These are phyloP conservation scores for Telenomus remus DNA, from an alignment of 1,140 invertebrate species.

Conservation along the genomic window DNA sequence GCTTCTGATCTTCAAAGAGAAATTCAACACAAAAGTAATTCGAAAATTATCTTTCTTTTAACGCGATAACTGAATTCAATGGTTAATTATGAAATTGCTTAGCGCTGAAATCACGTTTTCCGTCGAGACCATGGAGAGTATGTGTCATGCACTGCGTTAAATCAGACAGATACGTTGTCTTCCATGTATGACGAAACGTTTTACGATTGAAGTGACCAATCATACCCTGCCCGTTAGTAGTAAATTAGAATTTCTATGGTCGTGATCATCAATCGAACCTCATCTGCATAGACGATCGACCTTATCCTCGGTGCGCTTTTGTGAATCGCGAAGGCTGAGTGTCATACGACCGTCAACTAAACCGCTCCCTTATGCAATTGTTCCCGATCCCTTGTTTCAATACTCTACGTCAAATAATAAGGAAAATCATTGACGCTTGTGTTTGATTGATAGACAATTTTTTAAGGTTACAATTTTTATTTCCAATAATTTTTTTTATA, in stretches of 20 bases:
- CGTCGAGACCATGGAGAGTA: slow-evolving; percentile 24
- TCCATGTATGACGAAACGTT: slow-evolving; percentile 43
- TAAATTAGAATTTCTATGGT: slow-evolving; percentile 50
- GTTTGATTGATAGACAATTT: slow-evolving; percentile 15
- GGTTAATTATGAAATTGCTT: slow-evolving; percentile 24
- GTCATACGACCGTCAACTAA: slow-evolving; percentile 37
- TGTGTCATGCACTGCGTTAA: slow-evolving; percentile 37
- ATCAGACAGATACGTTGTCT: slow-evolving; percentile 35
- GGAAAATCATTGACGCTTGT: slow-evolving; percentile 46
- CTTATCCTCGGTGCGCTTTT: slow-evolving; percentile 55
- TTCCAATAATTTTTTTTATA: no score
- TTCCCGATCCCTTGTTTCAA: slow-evolving; percentile 41
- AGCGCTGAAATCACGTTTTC: slow-evolving; percentile 35
- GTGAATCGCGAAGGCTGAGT: slow-evolving; percentile 44
- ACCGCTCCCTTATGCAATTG: slow-evolving; percentile 38
- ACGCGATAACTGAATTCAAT: slow-evolving; percentile 10
- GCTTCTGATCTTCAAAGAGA: no score
- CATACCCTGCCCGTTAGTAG: slow-evolving; percentile 47
- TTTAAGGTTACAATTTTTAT: no score
- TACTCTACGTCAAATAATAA: slow-evolving; percentile 10
- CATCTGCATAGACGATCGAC: slow-evolving; percentile 54
- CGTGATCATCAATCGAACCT: slow-evolving; percentile 51
- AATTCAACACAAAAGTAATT: no score
- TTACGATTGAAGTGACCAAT: slow-evolving; percentile 45
- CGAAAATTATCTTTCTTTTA: no score